Evolutionary conservation across 1,140 invertebrate genomes (phyloP).

Genomic region (Meteorus sp.): DNA sequence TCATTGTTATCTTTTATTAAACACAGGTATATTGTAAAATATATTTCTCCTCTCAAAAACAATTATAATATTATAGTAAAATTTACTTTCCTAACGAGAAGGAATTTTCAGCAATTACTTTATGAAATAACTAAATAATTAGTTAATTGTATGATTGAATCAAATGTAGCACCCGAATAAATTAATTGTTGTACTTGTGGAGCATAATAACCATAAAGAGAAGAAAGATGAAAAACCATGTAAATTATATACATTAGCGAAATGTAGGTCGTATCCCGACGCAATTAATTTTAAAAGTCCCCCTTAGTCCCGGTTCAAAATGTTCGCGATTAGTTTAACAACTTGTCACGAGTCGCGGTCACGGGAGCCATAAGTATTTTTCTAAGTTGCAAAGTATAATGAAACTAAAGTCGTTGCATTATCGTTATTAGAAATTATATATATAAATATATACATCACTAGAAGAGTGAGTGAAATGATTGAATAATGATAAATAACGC

Average conservation of each 20-base stretch:
- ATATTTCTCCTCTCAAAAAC: too few relatives aligned
- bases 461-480: slow-evolving; percentile 46
- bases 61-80: too few relatives aligned
- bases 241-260: not conserved
- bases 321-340: not conserved
- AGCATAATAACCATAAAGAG: not conserved
- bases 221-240: not conserved
- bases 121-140: too few relatives aligned
- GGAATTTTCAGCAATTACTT: too few relatives aligned
- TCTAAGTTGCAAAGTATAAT: slow-evolving; percentile 60
- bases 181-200: too few relatives aligned
- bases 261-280: not conserved
- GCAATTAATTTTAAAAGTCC: slow-evolving; percentile 20
- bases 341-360: slow-evolving; percentile 43
- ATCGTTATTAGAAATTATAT: slow-evolving; percentile 57
- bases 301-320: not conserved
- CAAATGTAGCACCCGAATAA: too few relatives aligned
- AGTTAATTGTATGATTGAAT: too few relatives aligned
- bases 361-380: slow-evolving; percentile 55
- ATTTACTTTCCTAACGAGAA: too few relatives aligned
- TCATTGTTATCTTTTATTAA: too few relatives aligned
- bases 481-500: slow-evolving; percentile 41
- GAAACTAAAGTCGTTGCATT: slow-evolving; percentile 58
- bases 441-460: slow-evolving; percentile 44
- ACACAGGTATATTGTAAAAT: too few relatives aligned